Conservation (phyloP, 2,113 vertebrate genomes). For the Crotalus viridis region DNA sequence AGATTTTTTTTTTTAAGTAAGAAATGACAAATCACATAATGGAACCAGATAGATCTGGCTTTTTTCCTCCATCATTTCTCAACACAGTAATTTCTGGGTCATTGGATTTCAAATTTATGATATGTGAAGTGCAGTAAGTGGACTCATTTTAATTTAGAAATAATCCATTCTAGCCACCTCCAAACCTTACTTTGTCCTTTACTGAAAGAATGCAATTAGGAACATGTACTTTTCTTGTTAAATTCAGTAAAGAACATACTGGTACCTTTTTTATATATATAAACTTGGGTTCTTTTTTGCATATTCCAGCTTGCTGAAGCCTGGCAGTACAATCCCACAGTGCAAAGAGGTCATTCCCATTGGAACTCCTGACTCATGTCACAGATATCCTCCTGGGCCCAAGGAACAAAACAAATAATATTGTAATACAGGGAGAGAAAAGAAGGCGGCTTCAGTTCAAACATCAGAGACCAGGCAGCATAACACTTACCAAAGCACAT, state of each 20-base stretch:
- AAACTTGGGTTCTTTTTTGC: neutral
- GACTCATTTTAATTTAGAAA: slow-evolving; percentile 28
- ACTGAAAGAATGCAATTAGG: slow-evolving; percentile 21
- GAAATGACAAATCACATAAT: neutral
- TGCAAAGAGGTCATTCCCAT: neutral
- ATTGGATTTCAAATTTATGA: neutral
- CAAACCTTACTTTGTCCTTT: neutral
- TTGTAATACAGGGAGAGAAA: slow-evolving; percentile 3
- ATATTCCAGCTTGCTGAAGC: neutral
- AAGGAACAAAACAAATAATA: slow-evolving; percentile 38
- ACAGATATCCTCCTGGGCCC: neutral
- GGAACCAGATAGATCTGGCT: neutral
- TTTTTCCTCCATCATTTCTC: neutral
- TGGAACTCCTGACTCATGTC: neutral
- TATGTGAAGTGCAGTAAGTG: slow-evolving; percentile 23
- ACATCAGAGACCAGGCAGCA: slow-evolving; percentile 20
- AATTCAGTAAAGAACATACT: neutral
- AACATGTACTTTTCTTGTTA: slow-evolving; percentile 19
- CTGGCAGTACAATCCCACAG: slow-evolving; percentile 23
- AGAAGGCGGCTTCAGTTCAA: neutral
- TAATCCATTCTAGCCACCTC: neutral
- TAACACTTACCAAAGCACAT: neutral
- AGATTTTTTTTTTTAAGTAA: neutral
- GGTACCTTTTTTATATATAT: neutral
- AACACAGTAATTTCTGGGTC: neutral